Conservation (phyloP, 2,113 vertebrate genomes). For the Brachirus orientalis region DNA sequence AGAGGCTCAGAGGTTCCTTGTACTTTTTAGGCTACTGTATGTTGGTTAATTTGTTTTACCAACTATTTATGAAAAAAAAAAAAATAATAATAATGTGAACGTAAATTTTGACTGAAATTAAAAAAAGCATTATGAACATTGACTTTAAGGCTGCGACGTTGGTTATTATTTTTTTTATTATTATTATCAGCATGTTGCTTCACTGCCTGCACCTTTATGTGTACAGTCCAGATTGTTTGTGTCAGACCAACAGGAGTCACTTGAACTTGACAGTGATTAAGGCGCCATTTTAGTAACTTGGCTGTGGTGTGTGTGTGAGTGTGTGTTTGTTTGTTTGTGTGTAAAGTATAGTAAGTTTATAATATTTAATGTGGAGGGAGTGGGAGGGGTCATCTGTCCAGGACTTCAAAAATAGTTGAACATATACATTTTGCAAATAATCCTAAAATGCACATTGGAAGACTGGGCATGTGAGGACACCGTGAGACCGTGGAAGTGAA, state of each 20-base stretch:
- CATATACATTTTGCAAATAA: neutral
- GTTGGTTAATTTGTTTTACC: slow-evolving; percentile 84
- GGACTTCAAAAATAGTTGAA: slow-evolving; percentile 1
- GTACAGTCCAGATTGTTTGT: slow-evolving; percentile 39
- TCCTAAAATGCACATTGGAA: slow-evolving; percentile 30
- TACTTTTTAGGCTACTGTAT: slow-evolving; percentile 83
- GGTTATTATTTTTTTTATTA: slow-evolving; percentile 53
- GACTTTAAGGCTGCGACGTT: slow-evolving; percentile 67
- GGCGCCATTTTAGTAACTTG: slow-evolving; percentile 81
- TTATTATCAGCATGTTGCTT: slow-evolving; percentile 34
- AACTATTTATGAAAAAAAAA: slow-evolving; percentile 83
- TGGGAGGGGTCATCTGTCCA: slow-evolving; percentile 12
- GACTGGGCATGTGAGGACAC: slow-evolving; percentile 68
- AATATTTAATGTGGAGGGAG: no score
- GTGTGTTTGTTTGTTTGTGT: neutral
- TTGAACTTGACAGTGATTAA: slow-evolving; percentile 84
- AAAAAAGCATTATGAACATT: slow-evolving; percentile 81
- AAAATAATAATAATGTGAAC: no score
- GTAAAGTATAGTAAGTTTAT: neutral
- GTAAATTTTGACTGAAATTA: slow-evolving; percentile 85
- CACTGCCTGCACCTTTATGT: slow-evolving; percentile 42
- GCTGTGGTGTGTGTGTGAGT: slow-evolving; percentile 33
- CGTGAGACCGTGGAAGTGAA: slow-evolving; percentile 65
- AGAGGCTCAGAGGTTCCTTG: slow-evolving; percentile 69
- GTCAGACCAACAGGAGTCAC: slow-evolving; percentile 69